A percentile compares a stretch with the other conserved stretches of the same genome.
Evolutionary conservation across 2,888 invertebrate species (phyloP).

Genomic region (Artemia sinica): DNA sequence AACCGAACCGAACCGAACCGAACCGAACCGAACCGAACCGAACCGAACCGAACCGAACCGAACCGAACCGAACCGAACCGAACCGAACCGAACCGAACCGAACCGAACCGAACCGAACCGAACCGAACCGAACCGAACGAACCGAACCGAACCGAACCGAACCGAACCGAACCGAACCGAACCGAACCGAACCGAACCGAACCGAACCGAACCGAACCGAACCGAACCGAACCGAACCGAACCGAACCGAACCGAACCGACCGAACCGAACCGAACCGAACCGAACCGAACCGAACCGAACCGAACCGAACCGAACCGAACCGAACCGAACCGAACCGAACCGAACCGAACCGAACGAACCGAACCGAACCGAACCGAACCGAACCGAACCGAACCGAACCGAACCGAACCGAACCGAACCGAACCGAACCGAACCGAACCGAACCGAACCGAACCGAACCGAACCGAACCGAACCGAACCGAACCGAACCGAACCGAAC

Average conservation of each 20-base stretch:
- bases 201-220: conserved; percentile 23
- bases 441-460: no score
- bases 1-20: conserved; percentile 23
- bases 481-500: conserved; percentile 23
- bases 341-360: no score
- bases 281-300: conserved; percentile 22
- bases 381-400: conserved; percentile 21
- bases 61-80: conserved; percentile 22
- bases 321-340: conserved; percentile 23
- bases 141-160: conserved; percentile 22
- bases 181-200: conserved; percentile 22
- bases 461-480: conserved; percentile 23
- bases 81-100: conserved; percentile 22
- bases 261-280: conserved; percentile 23
- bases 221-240: conserved; percentile 22
- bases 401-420: conserved; percentile 19
- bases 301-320: conserved; percentile 22
- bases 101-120: conserved; percentile 23
- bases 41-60: conserved; percentile 23
- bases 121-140: no score
- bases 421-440: conserved; percentile 23
- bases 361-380: no score
- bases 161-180: conserved; percentile 21
- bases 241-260: conserved; percentile 21
- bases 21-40: conserved; percentile 16